Conservation (phyloP, 2,797 vertebrate species). For the Taeniopygia guttata region DNA sequence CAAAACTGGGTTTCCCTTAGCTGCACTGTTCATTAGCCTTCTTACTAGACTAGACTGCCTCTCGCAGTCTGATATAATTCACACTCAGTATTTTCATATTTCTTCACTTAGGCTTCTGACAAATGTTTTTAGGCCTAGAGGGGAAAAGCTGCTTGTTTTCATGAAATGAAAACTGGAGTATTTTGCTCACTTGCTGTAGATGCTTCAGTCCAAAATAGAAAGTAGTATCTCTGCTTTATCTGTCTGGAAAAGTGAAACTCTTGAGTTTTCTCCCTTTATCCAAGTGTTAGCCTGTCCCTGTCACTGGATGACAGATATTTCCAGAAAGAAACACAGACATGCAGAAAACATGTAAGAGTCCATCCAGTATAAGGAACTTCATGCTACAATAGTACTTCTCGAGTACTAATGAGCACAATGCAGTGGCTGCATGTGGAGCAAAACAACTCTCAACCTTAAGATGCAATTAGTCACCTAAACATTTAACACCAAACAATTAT, state of each 20-base stretch:
- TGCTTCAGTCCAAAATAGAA: conserved; percentile 18
- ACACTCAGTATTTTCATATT: conserved; percentile 23
- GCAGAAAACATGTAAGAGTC: background rate
- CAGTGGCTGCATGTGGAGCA: background rate
- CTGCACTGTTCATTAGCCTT: conserved; percentile 16
- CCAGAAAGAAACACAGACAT: background rate
- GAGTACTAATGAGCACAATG: background rate
- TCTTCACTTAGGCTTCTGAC: conserved; percentile 24
- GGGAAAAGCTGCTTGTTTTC: conserved; percentile 56
- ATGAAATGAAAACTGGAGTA: background rate
- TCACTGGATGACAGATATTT: background rate
- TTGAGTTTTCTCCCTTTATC: background rate
- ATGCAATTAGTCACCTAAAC: background rate
- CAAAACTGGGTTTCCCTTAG: background rate
- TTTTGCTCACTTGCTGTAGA: conserved; percentile 14
- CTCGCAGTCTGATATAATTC: conserved; percentile 39
- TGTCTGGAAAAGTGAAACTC: background rate
- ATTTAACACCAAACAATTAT: background rate
- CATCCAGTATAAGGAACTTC: background rate
- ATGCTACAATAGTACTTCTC: background rate
- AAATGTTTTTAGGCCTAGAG: conserved; percentile 45
- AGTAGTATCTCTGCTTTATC: background rate
- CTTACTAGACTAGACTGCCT: conserved; percentile 47
- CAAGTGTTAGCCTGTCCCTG: background rate
- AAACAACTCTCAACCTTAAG: background rate